phyloP scores from a whole-genome alignment of 2,113 vertebrate species.

The Periophthalmus modestus region DNA sequence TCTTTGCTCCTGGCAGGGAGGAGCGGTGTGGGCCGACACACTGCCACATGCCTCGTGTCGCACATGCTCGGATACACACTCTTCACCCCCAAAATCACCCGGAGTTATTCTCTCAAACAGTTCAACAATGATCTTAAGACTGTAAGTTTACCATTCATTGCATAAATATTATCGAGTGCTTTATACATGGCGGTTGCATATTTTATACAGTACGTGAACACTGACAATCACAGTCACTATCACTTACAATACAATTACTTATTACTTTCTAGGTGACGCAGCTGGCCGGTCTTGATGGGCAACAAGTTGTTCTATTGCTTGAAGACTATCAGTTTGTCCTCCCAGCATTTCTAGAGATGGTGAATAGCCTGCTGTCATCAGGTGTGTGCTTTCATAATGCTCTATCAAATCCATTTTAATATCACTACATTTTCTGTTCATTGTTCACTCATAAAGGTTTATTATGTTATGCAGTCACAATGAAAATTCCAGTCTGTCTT shows the following conservation, averaged over 20 bases:
- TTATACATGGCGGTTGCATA: neutral
- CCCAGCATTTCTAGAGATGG: constrained; percentile 91
- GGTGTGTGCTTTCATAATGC: constrained; percentile 63
- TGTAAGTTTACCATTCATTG: constrained; percentile 63
- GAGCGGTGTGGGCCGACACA: constrained; percentile 92
- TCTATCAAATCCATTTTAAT: neutral
- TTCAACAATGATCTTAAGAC: constrained; percentile 93
- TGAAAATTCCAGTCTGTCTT: neutral
- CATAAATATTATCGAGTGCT: neutral
- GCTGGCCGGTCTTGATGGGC: constrained; percentile 88
- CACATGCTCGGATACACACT: constrained; percentile 91
- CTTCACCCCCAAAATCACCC: constrained; percentile 89
- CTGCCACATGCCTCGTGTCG: constrained; percentile 86
- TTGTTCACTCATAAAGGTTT: neutral
- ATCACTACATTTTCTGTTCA: neutral
- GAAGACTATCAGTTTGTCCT: constrained; percentile 96
- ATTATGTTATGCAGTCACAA: neutral
- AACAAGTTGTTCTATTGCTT: constrained; percentile 89
- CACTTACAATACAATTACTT: neutral
- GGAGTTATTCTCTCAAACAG: constrained; percentile 90
- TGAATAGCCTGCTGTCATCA: constrained; percentile 96
- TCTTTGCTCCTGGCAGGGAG: constrained; percentile 91
- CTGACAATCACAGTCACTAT: neutral
- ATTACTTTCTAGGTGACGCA: constrained; percentile 85
- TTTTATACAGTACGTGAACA: neutral